Evolutionary conservation across 2,888 invertebrate genomes (phyloP), one percentile per base, ranked within the genome.

Genomic region (Argyresthia goedartella): DNA sequence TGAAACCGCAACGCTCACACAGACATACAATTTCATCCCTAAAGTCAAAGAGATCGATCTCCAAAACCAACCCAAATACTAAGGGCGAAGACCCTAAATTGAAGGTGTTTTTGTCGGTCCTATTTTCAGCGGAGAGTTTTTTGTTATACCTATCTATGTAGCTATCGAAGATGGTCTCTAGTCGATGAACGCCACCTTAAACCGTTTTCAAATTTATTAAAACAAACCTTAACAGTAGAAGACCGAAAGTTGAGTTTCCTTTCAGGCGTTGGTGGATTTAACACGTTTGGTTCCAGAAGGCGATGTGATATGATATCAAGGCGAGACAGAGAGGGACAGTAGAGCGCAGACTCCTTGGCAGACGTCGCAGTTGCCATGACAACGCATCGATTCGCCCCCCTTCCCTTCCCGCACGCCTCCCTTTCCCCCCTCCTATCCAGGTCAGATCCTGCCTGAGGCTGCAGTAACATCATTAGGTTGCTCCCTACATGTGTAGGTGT

Each of bases 241-340:
- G 0, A 0, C 0, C 0, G 0, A 60, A 56, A 52, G 55, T 53
- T 11, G 43, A 36, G 53, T 49, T 59, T 59, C 8, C 0, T 0
- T 11, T 13, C 15, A 14, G 14, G 2, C 9, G 0, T 11, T 25
- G 4, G 15, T 51, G 56, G 55, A 11, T 42, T 62, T 68, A 56
- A 46, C 59, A 52, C 64, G 50, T 69, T 73, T 65, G 59, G 54
- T n/a, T 56, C 46, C 41, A 57, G 51, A 55, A 57, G 52, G 54
- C 55, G 58, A 70, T 80, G 79, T 82, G 85, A 85, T 85, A 86
- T 85, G 84, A 86, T 85, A 86, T 79, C 81, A 76, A 78, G 81
- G 79, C 85, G 84, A 86, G 85, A 86, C 76, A 84, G 85, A 86
- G 73, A 82, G 81, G 75, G 86, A 85, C 74, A 85, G 85, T 82